Evolutionary conservation across 1,140 invertebrate genomes (phyloP), one percentile per base, ranked within the genome.

Genomic region (Lordiphosa stackelbergi): DNA sequence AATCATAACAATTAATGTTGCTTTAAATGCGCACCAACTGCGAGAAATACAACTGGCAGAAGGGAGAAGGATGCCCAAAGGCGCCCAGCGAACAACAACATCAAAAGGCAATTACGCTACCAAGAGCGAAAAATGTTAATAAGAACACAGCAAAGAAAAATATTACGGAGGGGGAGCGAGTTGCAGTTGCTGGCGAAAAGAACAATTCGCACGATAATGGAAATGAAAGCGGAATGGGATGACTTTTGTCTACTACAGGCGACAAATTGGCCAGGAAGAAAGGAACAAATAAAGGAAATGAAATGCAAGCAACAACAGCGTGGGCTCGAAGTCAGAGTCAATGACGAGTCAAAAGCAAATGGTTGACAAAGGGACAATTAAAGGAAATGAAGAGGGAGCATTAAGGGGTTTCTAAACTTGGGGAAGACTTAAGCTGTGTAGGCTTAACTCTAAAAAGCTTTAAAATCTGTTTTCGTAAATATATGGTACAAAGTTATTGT

Each of bases 1-100:
- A 81, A 81, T 81, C 73, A 81, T 77, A 81, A 84, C 72, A 83
- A 81, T 81, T 83, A 73, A 81, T 81, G 78, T 73, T 47, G 43
- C 57, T 57, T 77, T 65, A 83, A 81, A 63, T 68, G 71, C 34
- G 24, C 64, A 57, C 36, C 19, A 28, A 55, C 36, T 19, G 8
- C 40, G 47, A 54, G 46, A 34, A 38, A 37, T n/a, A n/a, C 37
- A 53, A 28, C 12, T 16, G 34, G n/a, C 22, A 38, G 42, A 35
- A 24, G 45, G 24, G 12, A 41, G 37, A 62, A 51, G 54, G 62
- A 66, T 52, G 24, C 47, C 53, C 66, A 58, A 53, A 38, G 57
- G 45, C 57, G 24, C 43, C 38, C 22, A 38, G 35, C 11, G 28
- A 46, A 36, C 48, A 56, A 46, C 48, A 70, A 79, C 70, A 79